Conservation (phyloP, 2,113 vertebrate species). For the Erinaceus europaeus region DNA sequence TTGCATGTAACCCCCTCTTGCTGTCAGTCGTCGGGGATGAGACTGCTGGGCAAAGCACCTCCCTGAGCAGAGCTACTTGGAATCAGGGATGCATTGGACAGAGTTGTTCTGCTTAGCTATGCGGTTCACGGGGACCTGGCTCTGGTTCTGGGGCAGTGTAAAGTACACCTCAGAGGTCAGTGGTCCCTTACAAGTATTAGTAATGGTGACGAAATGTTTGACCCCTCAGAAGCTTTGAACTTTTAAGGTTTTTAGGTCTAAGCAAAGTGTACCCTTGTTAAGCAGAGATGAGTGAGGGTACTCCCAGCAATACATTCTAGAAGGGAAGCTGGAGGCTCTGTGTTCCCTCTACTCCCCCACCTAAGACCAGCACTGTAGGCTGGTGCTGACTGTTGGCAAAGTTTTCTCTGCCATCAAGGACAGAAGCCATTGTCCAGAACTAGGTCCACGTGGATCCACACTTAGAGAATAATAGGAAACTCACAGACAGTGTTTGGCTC, state of each 20-base stretch:
- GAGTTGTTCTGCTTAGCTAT: no score
- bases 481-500: not conserved
- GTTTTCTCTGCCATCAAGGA: slow-evolving; percentile 5
- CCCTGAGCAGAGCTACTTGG: not conserved
- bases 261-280: no score
- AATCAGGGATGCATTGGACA: not conserved
- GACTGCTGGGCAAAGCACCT: not conserved
- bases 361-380: no score
- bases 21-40: not conserved
- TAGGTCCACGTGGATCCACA: not conserved
- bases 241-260: no score
- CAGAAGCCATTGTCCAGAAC: not conserved
- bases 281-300: not conserved
- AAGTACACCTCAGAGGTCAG: no score
- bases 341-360: not conserved
- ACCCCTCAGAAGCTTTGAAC: no score
- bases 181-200: no score
- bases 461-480: not conserved
- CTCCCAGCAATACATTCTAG: not conserved
- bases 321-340: not conserved
- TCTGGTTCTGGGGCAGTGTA: no score
- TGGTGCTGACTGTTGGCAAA: not conserved
- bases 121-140: no score
- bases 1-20: not conserved
- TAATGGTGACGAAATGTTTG: no score